phyloP scores from a whole-genome alignment of 1,140 invertebrate genomes.

The Bombus sylvicola region DNA sequence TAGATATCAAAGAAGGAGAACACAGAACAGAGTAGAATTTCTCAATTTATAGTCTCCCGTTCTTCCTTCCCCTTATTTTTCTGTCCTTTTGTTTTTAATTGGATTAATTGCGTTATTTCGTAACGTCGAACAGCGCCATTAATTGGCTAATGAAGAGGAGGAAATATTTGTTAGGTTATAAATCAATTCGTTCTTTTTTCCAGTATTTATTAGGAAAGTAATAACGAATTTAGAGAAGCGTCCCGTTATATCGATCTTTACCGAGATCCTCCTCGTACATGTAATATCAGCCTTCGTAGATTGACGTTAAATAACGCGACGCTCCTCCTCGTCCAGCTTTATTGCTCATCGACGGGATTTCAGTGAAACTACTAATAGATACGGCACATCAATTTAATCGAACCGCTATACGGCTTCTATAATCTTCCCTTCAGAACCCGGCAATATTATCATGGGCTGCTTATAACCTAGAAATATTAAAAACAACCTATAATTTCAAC shows the following conservation, averaged over 20 bases:
- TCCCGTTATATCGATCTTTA: not conserved
- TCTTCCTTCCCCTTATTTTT: too few relatives aligned
- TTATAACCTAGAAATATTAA: not conserved
- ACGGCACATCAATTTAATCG: not conserved
- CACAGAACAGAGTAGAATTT: not conserved
- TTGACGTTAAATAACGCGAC: not conserved
- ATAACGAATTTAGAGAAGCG: not conserved
- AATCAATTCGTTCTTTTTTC: not conserved
- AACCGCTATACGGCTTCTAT: not conserved
- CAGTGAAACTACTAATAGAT: not conserved
- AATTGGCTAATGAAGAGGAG: not conserved
- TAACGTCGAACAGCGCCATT: too few relatives aligned
- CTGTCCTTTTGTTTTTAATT: not conserved
- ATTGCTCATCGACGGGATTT: not conserved
- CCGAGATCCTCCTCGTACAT: not conserved
- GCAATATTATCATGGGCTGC: not conserved
- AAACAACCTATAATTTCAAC: not conserved
- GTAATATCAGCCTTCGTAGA: not conserved
- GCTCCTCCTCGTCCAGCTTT: not conserved
- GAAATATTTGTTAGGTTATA: not conserved
- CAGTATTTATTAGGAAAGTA: not conserved
- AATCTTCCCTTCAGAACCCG: not conserved
- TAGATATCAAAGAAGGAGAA: not conserved
- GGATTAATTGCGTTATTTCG: not conserved
- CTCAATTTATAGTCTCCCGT: not conserved